Evolutionary conservation across 2,888 invertebrate genomes (phyloP), one percentile per base, ranked within the genome.

Genomic region (Tachystola acroxantha): DNA sequence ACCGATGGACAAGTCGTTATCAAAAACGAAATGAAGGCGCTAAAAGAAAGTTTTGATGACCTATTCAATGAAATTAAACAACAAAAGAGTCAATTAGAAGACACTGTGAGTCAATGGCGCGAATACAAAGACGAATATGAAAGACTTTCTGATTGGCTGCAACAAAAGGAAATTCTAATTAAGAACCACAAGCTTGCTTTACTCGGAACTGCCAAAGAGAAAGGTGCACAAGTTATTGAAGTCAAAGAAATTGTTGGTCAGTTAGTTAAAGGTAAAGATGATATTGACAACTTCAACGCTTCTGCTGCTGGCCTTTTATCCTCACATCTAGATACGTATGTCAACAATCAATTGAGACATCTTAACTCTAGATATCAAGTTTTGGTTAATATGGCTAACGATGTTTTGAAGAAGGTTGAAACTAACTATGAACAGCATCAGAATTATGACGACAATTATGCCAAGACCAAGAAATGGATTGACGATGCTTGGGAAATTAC

Each of bases 81-180:
- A 54, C 95, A 96, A 66, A 95, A 96, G 63, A 92, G 92, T 50
- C 93, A 94, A 64, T 71, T 97, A 11, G 96, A 96, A 77, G 90
- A 91, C 2, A 95, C 93, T 2, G 90, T 96, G 40, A 89, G 89
- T 35, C 94, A 96, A 60, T 95, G 96, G 94, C 90, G 95, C 37
- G 94, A 96, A 43, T 97, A 95, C 78, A 96, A 96, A 73, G 96
- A 96, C 62, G 96, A 97, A 73, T 96, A 95, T 62, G 96, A 97
- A 68, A 90, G 95, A 42, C 79, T 97, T 10, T 95, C 95, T 34
- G 96, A 97, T 69, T 97, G 96, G 96, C 74, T 97, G 19, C 96
- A 96, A 61, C 96, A 96, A 70, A 95, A 95, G 59, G 96, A 96
- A 57, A 95, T 96, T 55, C 89, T 96, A 6, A 93, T 96, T 7